Evolutionary conservation across 2,797 vertebrate genomes (phyloP).

Genomic region (Coregonus ussuriensis): DNA sequence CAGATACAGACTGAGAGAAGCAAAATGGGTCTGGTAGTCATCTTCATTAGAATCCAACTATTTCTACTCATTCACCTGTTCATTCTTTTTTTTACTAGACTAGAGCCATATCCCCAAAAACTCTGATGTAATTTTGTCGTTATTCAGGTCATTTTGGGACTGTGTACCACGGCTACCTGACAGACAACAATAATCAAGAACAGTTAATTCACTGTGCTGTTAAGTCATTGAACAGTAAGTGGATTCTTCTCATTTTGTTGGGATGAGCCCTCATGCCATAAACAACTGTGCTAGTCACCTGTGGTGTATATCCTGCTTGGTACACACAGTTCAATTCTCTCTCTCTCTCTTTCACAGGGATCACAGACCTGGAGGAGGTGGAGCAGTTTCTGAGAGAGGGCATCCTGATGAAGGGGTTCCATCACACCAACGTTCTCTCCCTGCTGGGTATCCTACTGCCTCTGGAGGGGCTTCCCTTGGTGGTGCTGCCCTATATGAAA

Average conservation of each 20-base stretch:
- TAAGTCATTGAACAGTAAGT: slow-evolving; percentile 90
- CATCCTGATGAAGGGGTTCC: slow-evolving; percentile 94
- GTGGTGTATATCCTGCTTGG: too few species aligned
- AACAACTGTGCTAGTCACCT: background rate
- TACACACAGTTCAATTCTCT: background rate
- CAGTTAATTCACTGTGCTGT: slow-evolving; percentile 82
- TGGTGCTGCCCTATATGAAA: slow-evolving; percentile 92
- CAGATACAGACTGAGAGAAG: background rate
- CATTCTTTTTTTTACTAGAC: background rate
- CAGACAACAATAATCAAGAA: slow-evolving; percentile 76
- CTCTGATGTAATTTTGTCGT: background rate
- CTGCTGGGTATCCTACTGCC: slow-evolving; percentile 91
- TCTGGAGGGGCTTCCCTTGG: slow-evolving; percentile 85
- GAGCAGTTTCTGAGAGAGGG: slow-evolving; percentile 94
- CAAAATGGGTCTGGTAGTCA: background rate
- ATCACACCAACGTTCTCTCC: slow-evolving; percentile 89
- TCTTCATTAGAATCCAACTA: background rate
- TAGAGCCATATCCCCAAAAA: background rate
- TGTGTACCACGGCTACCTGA: slow-evolving; percentile 89
- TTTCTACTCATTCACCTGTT: background rate
- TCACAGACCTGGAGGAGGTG: slow-evolving; percentile 89
- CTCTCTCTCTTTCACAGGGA: slow-evolving; percentile 73
- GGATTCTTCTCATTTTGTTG: slow-evolving; percentile 3
- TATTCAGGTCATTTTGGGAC: slow-evolving; percentile 88
- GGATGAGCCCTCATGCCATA: background rate